Conservation (phyloP, 2,888 invertebrate species). For the Alentia gelatinosa region DNA sequence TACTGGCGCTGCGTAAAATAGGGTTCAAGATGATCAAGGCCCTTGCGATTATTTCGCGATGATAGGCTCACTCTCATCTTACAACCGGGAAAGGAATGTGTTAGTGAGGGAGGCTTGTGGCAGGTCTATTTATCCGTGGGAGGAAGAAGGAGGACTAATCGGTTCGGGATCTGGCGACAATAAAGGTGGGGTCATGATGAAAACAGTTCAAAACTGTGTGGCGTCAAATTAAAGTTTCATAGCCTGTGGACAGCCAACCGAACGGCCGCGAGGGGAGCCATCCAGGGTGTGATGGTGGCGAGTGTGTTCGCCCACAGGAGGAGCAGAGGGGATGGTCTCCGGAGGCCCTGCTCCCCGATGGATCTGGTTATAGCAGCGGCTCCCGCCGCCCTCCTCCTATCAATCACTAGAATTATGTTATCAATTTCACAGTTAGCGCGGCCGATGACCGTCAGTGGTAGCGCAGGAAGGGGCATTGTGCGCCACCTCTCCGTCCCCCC, state of each 20-base stretch:
- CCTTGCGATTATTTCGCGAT: no score
- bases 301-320: background rate
- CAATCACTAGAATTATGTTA: slow-evolving; percentile 29
- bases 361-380: background rate
- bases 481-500: background rate
- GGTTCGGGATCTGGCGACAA: background rate
- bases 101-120: no score
- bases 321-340: background rate
- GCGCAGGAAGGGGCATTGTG: background rate
- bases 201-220: background rate
- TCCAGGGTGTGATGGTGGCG: background rate
- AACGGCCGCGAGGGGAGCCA: background rate
- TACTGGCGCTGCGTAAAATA: no score
- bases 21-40: no score
- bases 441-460: background rate
- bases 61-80: no score
- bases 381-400: background rate
- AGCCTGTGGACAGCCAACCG: background rate
- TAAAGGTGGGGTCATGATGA: background rate
- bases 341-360: background rate
- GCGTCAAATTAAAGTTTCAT: background rate
- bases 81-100: no score
- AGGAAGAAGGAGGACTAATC: background rate
- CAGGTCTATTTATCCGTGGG: no score
- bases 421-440: slow-evolving; percentile 3